Percentiles rank a stretch among this genome's conserved stretches.
phyloP scores from a whole-genome alignment of 2,797 vertebrate species.

The Liparis tanakae region DNA sequence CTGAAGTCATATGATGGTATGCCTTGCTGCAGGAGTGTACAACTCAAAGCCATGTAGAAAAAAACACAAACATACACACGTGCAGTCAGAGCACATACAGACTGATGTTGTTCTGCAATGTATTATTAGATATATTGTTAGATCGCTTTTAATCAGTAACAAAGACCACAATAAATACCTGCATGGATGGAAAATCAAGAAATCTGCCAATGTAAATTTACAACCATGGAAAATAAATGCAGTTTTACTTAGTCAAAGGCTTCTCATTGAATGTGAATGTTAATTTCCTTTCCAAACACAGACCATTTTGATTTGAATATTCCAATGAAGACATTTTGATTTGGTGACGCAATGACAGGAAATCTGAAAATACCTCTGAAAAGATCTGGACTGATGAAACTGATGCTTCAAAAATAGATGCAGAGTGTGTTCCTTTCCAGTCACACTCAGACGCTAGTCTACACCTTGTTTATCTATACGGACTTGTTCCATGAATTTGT shows the following conservation, averaged over 20 bases:
- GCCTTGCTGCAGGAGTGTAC: not conserved
- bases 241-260: not conserved
- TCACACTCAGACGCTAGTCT: slow-evolving; percentile 3
- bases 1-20: not conserved
- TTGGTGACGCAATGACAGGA: slow-evolving; percentile 21
- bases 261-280: not conserved
- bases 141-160: not conserved
- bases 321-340: slow-evolving; percentile 7
- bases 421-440: slow-evolving; percentile 2
- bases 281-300: slow-evolving; percentile 13
- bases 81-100: not conserved
- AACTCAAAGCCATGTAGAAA: not conserved
- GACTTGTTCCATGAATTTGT: not conserved
- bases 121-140: too few species aligned
- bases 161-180: not conserved
- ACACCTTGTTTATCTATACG: not conserved
- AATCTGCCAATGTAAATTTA: not conserved
- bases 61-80: not conserved
- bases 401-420: slow-evolving; percentile 1
- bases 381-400: slow-evolving; percentile 11
- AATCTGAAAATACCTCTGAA: slow-evolving; percentile 18
- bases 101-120: not conserved
- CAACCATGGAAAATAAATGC: slow-evolving; percentile 26
- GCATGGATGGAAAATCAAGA: not conserved
- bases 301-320: not conserved